Base-by-base conservation (phyloP, 2,797 vertebrate genomes). In the Muscicapa striata region DNA sequence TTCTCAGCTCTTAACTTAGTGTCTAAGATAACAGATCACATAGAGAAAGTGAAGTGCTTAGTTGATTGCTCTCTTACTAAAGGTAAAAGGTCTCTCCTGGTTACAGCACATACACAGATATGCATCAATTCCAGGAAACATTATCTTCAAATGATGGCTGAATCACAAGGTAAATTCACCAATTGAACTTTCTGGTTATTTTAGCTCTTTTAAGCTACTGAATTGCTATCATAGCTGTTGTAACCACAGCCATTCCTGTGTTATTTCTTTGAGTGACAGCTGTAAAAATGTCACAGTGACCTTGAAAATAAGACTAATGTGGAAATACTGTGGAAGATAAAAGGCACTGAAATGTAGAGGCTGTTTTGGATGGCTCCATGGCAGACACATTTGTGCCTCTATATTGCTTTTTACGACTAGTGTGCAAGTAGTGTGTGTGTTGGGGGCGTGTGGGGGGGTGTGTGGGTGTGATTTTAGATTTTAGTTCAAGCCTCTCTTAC, bases 181-280 rank as follows among this genome's bases (percentile, higher is more conserved):
- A 96, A 61, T 46, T 84, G 81, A 94, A 95, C 79, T 94, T 92
- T 89, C 81, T 86, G 43, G 59, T 78, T 87, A 87, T 73, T 85
- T 91, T 40, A 69, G 52, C 26, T 88, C 67, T 89, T 95, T 83
- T 83, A 81, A 15, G 63, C 40, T 83, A 49, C n/a, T 38, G 41
- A 95, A 93, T 87, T 84, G 45, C 74, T 90, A 78, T 26, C 49
- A 55, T 52, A 75, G 83, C 51, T 64, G 24, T 17, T 92, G 79
- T 55, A 96, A 94, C 18, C 14, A 1, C 45, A 55, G 48, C 9
- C 57, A 59, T 88, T 94, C 94, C 68, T 70, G 22, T 82, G 22
- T 62, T 48, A 57, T 69, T 72, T 61, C 41, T 66, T 70, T 76
- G 93, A 91, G 26, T 90, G 87, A 46, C 62, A 84, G 66, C 10